Evolutionary conservation across 2,113 vertebrate genomes (phyloP), one percentile per base, ranked within the genome.

Genomic region (Columbina picui): DNA sequence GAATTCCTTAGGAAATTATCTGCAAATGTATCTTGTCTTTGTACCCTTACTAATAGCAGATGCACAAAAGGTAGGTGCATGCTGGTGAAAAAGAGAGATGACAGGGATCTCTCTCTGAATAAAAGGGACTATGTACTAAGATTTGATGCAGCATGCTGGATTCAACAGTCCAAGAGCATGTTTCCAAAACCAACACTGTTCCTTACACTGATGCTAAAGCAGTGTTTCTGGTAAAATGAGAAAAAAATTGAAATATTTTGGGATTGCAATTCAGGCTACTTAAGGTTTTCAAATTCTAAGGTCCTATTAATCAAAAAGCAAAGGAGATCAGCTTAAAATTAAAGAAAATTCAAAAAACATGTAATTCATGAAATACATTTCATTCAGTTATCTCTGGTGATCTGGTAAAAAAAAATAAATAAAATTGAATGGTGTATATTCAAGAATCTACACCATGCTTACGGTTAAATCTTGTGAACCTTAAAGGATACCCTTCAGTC

Each of bases 151-250:
- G 36, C 21, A 69, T 12, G 15, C 9, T 80, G 29, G 7, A 64
- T 64, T 75, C 25, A 75, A 6, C 34, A 57, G 26, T n/a, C 11
- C 14, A 75, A 39, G 20, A 64, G 10, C 20, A 19, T 19, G 4
- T 63, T 75, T 39, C 21, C 2, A 45, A 0, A 26, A 26, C 20
- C 45, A 50, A 63, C 12, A 25, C 9, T 36, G 7, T 12, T 67
- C 10, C 22, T 47, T 36, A 41, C 21, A 43, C 12, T 23, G 20
- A 34, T 8, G 4, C 23, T 0, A 2, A 63, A 39, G 4, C 2
- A 45, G 3, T 7, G 25, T 27, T 64, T 27, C 9, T 1, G 0
- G 32, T 50, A 78, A 73, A 67, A 55, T 17, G 14, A 61, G 15
- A 52, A 27, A 63, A 68, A 68, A 79, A 26, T 20, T 45, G 1